Evolutionary conservation across 2,888 invertebrate genomes (phyloP).

Genomic region (Copidosoma aretas): DNA sequence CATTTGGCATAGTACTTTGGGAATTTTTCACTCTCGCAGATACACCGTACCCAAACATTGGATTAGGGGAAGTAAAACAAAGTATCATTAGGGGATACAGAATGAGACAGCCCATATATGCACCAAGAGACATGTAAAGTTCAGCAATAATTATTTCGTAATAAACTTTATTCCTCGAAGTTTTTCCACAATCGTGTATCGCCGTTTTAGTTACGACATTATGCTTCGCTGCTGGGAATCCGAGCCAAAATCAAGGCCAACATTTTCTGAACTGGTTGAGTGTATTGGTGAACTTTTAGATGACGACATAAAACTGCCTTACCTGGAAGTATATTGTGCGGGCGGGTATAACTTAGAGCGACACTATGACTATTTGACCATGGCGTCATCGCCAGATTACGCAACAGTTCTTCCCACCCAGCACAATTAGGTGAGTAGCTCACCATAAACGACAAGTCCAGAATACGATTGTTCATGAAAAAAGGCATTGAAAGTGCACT

Average conservation of each 20-base stretch:
- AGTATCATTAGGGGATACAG: constrained; percentile 87
- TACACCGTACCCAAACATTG: constrained; percentile 86
- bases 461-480: too few species aligned
- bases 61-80: constrained; percentile 75
- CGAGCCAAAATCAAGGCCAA: constrained; percentile 78
- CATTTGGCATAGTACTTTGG: constrained; percentile 85
- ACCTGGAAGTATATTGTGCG: constrained; percentile 84
- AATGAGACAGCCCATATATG: constrained; percentile 85
- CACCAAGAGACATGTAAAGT: constrained; percentile 77
- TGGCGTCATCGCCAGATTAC: constrained; percentile 80
- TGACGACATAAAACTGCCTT: constrained; percentile 81
- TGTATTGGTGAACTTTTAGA: constrained; percentile 81
- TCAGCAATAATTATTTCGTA: not conserved
- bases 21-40: constrained; percentile 83
- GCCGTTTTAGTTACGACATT: constrained; percentile 69
- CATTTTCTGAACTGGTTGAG: constrained; percentile 79
- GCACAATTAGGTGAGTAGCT: constrained; percentile 65
- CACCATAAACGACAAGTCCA: too few species aligned
- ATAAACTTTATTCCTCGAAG: not conserved
- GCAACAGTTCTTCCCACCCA: constrained; percentile 67
- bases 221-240: constrained; percentile 89
- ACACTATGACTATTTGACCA: constrained; percentile 76
- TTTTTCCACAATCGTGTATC: not conserved
- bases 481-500: too few species aligned
- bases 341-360: constrained; percentile 72